Evolutionary conservation across 1,140 invertebrate genomes (phyloP).

Genomic region (Apis laboriosa): DNA sequence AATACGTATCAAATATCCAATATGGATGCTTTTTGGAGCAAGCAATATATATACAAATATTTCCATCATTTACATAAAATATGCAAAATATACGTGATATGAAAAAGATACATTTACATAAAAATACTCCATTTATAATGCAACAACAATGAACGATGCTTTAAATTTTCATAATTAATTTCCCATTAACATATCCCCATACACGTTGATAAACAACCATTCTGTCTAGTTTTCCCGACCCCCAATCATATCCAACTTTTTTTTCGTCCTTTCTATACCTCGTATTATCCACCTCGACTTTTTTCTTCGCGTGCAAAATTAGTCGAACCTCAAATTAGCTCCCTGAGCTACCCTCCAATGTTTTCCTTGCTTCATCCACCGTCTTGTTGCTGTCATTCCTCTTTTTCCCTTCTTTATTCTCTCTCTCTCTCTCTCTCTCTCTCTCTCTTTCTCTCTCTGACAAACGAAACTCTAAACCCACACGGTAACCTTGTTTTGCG

Average conservation of each 20-base stretch:
- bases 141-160: too few species aligned
- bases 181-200: background rate
- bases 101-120: too few species aligned
- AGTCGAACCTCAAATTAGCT: constrained; percentile 74
- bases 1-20: too few species aligned
- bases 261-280: background rate
- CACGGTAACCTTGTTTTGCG: constrained; percentile 57
- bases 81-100: too few species aligned
- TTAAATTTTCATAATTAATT: background rate
- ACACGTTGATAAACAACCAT: background rate
- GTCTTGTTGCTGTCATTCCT: background rate
- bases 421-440: constrained; percentile 33
- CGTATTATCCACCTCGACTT: constrained; percentile 32
- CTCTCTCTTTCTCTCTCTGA: constrained; percentile 15
- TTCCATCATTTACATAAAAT: too few species aligned
- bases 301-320: constrained; percentile 73
- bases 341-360: constrained; percentile 43
- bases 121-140: too few species aligned
- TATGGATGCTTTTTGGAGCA: too few species aligned
- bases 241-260: constrained; percentile 10
- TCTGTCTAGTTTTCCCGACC: constrained; percentile 38
- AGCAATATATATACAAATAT: too few species aligned
- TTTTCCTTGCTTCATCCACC: background rate
- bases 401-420: constrained; percentile 25
- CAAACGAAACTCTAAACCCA: constrained; percentile 63